Base-by-base conservation (phyloP, 2,113 vertebrate genomes). In the Aspidoscelis tigris region DNA sequence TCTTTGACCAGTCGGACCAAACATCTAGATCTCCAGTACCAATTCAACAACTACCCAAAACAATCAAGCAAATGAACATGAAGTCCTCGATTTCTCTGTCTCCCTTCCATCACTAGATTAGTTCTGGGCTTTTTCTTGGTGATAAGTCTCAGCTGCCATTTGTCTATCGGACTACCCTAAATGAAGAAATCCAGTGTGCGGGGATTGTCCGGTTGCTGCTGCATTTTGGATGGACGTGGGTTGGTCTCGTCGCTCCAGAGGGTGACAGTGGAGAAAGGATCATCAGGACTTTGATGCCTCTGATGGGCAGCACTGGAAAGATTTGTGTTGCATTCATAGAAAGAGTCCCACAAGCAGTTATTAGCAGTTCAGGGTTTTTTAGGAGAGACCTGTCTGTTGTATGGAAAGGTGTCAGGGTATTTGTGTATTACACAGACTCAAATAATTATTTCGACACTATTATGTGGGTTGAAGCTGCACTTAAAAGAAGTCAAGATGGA, bases 191-290 rank as follows among this genome's bases (percentile, higher is more conserved):
- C 39, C 82, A 85, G 39, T 26, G 22, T 0, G 41, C n/a, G 10
- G 87, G 73, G 1, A 71, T 91, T 1, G 12, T 79, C 20, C 16
- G 24, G 1, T 20, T 89, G 33, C 33, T 89, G 26, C 16, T 88
- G 8, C 18, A 87, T 70, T 88, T 89, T 47, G 47, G 44, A 22
- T 91, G 86, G 89, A 84, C 26, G 0, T 87, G 74, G 77, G 66
- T 89, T 33, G 82, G 69, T 0, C 22, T 69, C 10, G 69, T 47
- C 12, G 80, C 33, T 61, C 80, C 69, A 26, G 5, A 18, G 22
- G 39, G 7, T n/a, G 69, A 81, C 33, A 76, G 44, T 44, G 76
- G 83, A 10, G 77, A 86, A 39, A 78, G 65, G 5, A 81, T 83
- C 4, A 16, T 80, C 1, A 21, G 8, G 33, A 21, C 69, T 0